Evolutionary conservation across 2,113 vertebrate genomes (phyloP), one percentile per base, ranked within the genome.

Genomic region (Tenebrosternarchus preto): DNA sequence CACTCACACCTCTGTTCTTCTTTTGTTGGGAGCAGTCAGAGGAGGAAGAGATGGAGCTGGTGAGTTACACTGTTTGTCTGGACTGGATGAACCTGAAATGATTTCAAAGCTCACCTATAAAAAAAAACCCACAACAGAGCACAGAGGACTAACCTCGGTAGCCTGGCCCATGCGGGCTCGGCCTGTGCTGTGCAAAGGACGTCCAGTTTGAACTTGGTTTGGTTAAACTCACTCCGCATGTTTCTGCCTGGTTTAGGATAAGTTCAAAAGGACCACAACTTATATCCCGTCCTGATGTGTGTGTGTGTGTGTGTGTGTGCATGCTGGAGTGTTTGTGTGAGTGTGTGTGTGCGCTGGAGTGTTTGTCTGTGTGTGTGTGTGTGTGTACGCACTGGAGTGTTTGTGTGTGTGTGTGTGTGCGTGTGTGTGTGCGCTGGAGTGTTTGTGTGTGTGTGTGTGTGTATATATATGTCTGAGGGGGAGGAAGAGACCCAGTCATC

Each of bases 41-140:
- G 94, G 96, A 98, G 91, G 96, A 98, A 92, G 96, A 98, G 92
- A 96, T 97, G 95, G 96, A 97, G 91, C 94, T 98, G 96, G 96
- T 99, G 95, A 99, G 97, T 98, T 86, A 86, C 92, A 86, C 24
- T 72, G 83, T 89, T 87, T 87, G 85, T 88, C 83, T 87, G 85
- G 70, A 80, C 77, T 84, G 85, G 83, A 85, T 80, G 85, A 83
- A 27, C 82, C 83, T 77, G 86, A 88, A 88, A 77, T 27, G 80
- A 84, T 82, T 86, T 82, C 19, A 75, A 61, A 56, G 9, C 50
- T 76, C 73, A 76, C 46, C 11, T 22, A 50, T 74, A 73, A 24
- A 31, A 72, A 60, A 19, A 36, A 19, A 55, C 70, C 20, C 53
- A n/a, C 76, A 50, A 36, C 31, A 73, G 17, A 50, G 86, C 78